Conservation (phyloP, 1,140 invertebrate genomes). For the Monomorium pharaonis region DNA sequence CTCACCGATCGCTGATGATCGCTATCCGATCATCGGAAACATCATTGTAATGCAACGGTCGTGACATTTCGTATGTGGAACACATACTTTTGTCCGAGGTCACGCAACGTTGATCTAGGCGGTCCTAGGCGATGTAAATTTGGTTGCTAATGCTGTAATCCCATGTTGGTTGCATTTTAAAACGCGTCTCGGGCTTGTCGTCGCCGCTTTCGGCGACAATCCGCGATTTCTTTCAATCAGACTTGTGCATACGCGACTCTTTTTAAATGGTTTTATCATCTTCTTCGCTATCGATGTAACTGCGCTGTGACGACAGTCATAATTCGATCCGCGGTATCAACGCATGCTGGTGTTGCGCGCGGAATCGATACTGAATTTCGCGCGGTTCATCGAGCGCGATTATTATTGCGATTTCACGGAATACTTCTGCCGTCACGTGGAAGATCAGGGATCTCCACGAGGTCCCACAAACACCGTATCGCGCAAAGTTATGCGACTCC, state of each 20-base stretch:
- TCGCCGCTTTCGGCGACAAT: not conserved
- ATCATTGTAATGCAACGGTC: conserved; percentile 48
- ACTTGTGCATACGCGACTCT: not conserved
- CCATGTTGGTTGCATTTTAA: not conserved
- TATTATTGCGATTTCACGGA: not conserved
- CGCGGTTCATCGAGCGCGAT: not conserved
- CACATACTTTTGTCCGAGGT: conserved; percentile 26
- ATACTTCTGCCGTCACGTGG: conserved; percentile 9
- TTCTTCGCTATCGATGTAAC: not conserved
- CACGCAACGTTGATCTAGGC: conserved; percentile 3
- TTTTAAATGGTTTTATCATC: conserved; percentile 1
- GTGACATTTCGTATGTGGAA: conserved; percentile 58
- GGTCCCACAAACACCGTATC: not conserved
- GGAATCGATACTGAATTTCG: not conserved
- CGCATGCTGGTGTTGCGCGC: not conserved
- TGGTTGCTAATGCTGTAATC: conserved; percentile 21
- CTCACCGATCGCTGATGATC: conserved; percentile 4
- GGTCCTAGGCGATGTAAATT: conserved; percentile 14
- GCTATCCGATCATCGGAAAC: conserved; percentile 55
- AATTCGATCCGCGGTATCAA: not conserved
- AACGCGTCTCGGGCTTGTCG: not conserved
- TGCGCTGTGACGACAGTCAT: not conserved
- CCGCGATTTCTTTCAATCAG: not conserved
- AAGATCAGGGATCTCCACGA: conserved; percentile 1
- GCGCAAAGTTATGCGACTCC: conserved; percentile 18